A percentile compares a stretch with the other conserved stretches of the same genome.
Conservation (phyloP, 2,797 vertebrate species). For the Eospalax fontanierii region DNA sequence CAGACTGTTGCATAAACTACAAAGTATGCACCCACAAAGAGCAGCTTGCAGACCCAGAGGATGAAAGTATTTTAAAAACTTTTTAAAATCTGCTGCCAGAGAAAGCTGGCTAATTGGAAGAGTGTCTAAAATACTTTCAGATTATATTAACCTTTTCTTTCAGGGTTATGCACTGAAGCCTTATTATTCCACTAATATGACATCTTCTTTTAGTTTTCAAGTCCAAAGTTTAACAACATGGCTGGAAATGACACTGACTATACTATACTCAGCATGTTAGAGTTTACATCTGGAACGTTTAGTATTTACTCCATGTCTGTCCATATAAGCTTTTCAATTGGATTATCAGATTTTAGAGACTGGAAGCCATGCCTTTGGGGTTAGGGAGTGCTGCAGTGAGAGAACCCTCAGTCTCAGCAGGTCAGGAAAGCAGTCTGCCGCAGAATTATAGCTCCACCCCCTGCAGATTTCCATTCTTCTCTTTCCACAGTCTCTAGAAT, state of each 20-base stretch:
- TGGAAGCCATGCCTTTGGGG: not conserved
- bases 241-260: not conserved
- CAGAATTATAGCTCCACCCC: not conserved
- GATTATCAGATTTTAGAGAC: not conserved
- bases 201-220: constrained; percentile 59
- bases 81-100: constrained; percentile 5
- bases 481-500: not conserved
- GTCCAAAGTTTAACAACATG: constrained; percentile 47
- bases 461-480: not conserved
- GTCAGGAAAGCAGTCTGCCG: not conserved
- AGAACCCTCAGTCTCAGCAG: not conserved
- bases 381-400: not conserved
- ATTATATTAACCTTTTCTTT: constrained; percentile 60
- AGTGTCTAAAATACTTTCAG: constrained; percentile 18
- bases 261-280: not conserved
- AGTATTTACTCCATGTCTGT: not conserved
- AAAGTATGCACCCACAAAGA: not conserved
- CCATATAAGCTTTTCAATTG: not conserved
- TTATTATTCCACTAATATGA: constrained; percentile 69
- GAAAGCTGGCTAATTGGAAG: constrained; percentile 55
- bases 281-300: not conserved
- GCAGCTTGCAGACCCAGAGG: not conserved
- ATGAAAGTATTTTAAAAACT: not conserved
- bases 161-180: constrained; percentile 27
- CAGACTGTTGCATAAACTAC: not conserved